Conservation (phyloP, 2,797 vertebrate genomes). For the Hydrolagus colliei region DNA sequence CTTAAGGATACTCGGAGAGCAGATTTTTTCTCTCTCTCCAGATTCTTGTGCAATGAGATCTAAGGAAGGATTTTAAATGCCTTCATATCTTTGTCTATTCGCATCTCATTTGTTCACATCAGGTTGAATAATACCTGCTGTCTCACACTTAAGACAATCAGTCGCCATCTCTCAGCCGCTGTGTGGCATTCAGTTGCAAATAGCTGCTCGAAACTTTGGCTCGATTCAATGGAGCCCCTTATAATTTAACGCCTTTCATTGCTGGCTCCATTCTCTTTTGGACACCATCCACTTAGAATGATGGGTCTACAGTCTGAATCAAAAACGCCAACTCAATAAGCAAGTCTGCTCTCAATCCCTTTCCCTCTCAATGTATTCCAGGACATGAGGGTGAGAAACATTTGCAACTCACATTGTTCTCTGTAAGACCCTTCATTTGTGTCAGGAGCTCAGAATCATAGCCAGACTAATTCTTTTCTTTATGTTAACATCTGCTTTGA, state of each 20-base stretch:
- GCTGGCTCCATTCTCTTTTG: conserved; percentile 14
- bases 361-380: not conserved
- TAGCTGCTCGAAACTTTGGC: not conserved
- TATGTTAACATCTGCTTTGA: not conserved
- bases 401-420: not conserved
- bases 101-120: not conserved
- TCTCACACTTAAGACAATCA: not conserved
- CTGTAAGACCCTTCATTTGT: not conserved
- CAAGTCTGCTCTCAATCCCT: not conserved
- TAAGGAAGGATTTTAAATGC: no score
- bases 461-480: not conserved
- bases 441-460: not conserved
- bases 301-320: not conserved
- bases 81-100: not conserved
- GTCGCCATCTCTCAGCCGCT: not conserved
- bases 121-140: not conserved
- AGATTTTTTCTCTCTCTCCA: no score
- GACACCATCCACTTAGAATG: conserved; percentile 1
- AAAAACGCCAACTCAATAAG: not conserved
- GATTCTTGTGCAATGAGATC: no score
- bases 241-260: not conserved
- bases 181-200: conserved; percentile 16
- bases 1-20: no score
- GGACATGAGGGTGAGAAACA: not conserved
- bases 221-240: conserved; percentile 10